Percentiles rank a stretch among this genome's conserved stretches.
phyloP scores from a whole-genome alignment of 92 coral and sea anemone genomes.

The Galaxea fascicularis region DNA sequence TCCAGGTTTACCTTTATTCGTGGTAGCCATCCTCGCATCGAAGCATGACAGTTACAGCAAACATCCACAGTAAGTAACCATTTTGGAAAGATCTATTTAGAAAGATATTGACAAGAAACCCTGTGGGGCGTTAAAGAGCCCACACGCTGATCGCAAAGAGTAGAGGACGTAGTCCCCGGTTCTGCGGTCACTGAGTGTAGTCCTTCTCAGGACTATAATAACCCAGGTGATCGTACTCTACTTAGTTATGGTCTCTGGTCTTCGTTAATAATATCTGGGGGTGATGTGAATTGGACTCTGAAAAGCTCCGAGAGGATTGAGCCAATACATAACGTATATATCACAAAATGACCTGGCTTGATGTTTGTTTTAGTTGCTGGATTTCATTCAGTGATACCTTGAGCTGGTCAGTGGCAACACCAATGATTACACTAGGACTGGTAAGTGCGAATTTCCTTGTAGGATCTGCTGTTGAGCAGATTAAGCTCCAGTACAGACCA shows the following conservation, averaged over 20 bases:
- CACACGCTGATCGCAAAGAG: too few relatives aligned
- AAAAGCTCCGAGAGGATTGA: not conserved
- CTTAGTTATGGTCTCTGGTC: too few relatives aligned
- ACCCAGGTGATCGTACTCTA: too few relatives aligned
- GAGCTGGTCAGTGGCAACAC: slow-evolving; percentile 72
- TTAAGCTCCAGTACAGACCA: too few relatives aligned
- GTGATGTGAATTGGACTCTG: too few relatives aligned
- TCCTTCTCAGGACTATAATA: too few relatives aligned
- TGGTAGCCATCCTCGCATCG: slow-evolving; percentile 44
- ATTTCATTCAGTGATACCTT: slow-evolving; percentile 62
- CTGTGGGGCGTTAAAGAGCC: too few relatives aligned
- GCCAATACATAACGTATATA: not conserved
- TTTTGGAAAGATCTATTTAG: not conserved
- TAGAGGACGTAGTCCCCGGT: too few relatives aligned
- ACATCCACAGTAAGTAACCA: slow-evolving; percentile 63
- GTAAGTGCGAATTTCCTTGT: slow-evolving; percentile 16
- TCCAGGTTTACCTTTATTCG: slow-evolving; percentile 64
- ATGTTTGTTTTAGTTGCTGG: slow-evolving; percentile 68
- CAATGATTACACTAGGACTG: slow-evolving; percentile 65
- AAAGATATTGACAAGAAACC: not conserved
- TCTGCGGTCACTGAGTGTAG: too few relatives aligned
- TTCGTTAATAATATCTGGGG: too few relatives aligned
- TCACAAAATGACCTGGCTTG: not conserved
- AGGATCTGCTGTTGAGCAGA: not conserved
- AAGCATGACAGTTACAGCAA: slow-evolving; percentile 40